phyloP scores from a whole-genome alignment of 2,113 vertebrate genomes.

The Stomatorhinus ivindoensis region DNA sequence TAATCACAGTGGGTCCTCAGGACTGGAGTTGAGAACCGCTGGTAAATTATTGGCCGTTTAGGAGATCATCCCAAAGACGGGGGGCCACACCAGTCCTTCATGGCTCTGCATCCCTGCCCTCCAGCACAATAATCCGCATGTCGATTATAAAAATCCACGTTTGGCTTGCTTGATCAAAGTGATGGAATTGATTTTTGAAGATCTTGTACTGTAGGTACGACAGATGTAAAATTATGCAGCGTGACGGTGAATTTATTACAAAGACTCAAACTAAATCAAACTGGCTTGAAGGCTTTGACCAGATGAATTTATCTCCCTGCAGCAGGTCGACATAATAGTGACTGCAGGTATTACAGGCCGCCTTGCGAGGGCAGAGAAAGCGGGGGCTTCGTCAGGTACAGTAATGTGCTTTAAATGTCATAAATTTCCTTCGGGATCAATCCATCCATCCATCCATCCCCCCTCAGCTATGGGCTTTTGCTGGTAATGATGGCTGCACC shows the following conservation, averaged over 20 bases:
- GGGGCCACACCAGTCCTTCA: too few relatives aligned
- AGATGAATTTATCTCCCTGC: not conserved
- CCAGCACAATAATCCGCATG: not conserved
- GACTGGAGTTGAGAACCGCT: not conserved
- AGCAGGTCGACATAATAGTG: not conserved
- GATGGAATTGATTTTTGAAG: not conserved
- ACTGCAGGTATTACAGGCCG: not conserved
- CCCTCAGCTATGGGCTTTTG: slow-evolving; percentile 20
- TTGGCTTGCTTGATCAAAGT: not conserved
- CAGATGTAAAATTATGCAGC: not conserved
- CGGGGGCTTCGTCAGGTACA: not conserved
- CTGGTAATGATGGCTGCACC: slow-evolving; percentile 33
- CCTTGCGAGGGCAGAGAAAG: not conserved
- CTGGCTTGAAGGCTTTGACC: not conserved
- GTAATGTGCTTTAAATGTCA: slow-evolving; percentile 35
- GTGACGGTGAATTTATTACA: not conserved
- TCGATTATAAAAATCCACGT: not conserved
- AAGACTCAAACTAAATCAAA: not conserved
- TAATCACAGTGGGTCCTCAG: too few relatives aligned
- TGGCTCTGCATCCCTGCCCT: too few relatives aligned
- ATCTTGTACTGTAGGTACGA: not conserved
- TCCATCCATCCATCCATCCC: too few relatives aligned
- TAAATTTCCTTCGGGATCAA: too few relatives aligned
- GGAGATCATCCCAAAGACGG: too few relatives aligned
- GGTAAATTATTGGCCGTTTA: too few relatives aligned